Conservation (phyloP, 2,888 invertebrate species). For the Cryptocheilus praepositus region DNA sequence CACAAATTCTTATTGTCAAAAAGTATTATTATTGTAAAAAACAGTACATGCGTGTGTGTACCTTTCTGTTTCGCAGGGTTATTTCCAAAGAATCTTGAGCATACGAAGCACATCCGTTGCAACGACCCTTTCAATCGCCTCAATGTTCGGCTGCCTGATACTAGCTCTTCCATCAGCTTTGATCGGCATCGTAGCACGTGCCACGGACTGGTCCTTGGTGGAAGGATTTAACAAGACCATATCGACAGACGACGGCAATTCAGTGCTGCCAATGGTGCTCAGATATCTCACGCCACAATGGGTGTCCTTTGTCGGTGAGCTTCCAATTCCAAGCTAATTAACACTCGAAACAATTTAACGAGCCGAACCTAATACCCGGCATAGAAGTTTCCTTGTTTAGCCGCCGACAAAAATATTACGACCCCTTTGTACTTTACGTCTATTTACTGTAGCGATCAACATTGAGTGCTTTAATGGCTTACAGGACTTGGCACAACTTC, state of each 20-base stretch:
- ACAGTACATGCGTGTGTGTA: background rate
- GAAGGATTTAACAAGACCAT: conserved; percentile 66
- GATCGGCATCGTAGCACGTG: conserved; percentile 81
- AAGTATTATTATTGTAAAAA: background rate
- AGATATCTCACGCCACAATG: conserved; percentile 77
- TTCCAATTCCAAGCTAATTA: background rate
- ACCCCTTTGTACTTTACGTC: too few relatives aligned
- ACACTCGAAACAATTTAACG: background rate
- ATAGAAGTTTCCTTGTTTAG: too few relatives aligned
- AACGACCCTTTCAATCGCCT: conserved; percentile 80
- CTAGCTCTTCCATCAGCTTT: conserved; percentile 81
- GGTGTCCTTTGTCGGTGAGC: conserved; percentile 79
- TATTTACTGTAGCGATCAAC: too few relatives aligned
- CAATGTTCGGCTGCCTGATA: conserved; percentile 80
- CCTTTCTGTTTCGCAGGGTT: conserved; percentile 72
- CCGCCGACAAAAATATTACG: too few relatives aligned
- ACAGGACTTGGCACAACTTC: conserved; percentile 81
- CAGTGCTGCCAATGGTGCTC: conserved; percentile 80
- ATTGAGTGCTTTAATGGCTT: background rate
- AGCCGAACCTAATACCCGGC: too few relatives aligned
- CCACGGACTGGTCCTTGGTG: conserved; percentile 77
- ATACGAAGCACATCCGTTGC: conserved; percentile 80
- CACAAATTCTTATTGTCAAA: too few relatives aligned
- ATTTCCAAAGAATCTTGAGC: conserved; percentile 83
- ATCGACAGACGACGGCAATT: conserved; percentile 75